phyloP scores from a whole-genome alignment of 1,140 invertebrate genomes.

The Zaprionus vittiger region DNA sequence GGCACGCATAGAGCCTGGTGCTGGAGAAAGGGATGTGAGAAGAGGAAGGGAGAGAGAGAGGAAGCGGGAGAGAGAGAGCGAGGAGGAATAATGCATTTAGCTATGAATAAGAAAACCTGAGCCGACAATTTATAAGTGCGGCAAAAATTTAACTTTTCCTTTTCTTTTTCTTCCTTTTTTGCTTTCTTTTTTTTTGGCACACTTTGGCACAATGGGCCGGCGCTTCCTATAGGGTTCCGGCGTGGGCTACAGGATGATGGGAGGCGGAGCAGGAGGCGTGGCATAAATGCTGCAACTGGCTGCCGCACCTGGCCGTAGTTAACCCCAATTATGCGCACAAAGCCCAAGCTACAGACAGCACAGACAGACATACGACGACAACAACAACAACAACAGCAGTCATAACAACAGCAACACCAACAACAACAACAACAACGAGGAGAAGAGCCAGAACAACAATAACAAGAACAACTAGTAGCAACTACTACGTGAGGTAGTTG shows the following conservation, averaged over 20 bases:
- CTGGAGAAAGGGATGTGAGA: neutral
- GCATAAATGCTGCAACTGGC: slow-evolving; percentile 20
- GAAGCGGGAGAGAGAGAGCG: neutral
- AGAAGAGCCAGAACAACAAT: neutral
- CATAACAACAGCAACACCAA: slow-evolving; percentile 29
- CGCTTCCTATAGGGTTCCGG: slow-evolving; percentile 30
- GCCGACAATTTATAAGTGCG: slow-evolving; percentile 70
- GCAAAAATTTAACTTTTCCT: slow-evolving; percentile 71
- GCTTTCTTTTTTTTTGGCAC: slow-evolving; percentile 51
- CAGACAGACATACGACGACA: slow-evolving; percentile 15
- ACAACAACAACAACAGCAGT: neutral
- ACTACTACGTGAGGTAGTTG: slow-evolving; percentile 58
- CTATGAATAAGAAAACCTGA: slow-evolving; percentile 29
- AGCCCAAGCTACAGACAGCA: slow-evolving; percentile 51
- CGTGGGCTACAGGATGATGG: neutral
- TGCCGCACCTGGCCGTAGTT: slow-evolving; percentile 65
- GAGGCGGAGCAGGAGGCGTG: neutral
- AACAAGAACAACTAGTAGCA: slow-evolving; percentile 22
- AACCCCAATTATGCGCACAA: slow-evolving; percentile 78
- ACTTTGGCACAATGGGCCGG: slow-evolving; percentile 66
- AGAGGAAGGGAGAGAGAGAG: neutral
- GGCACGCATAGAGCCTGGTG: too few species aligned
- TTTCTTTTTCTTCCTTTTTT: slow-evolving; percentile 3
- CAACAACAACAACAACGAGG: neutral
- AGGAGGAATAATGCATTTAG: slow-evolving; percentile 10